Base-by-base conservation (phyloP, 2,797 vertebrate species). In the Pygocentrus nattereri region DNA sequence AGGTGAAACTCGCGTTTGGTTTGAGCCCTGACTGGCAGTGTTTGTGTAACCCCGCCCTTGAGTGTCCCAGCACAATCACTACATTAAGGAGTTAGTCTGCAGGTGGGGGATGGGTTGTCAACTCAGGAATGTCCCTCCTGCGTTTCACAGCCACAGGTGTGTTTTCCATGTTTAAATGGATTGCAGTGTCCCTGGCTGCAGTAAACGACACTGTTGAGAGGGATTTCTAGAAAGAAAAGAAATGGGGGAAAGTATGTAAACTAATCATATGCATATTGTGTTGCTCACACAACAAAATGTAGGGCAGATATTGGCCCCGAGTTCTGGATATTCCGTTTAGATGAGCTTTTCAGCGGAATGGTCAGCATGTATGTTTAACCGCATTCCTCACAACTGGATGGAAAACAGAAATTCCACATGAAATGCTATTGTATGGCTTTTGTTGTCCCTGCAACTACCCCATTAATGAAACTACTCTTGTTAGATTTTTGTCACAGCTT, bases 41-140 rank as follows among this genome's bases (percentile, higher is more conserved):
- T 74, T 23, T 76, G 13, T 62, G 25, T 64, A 70, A 64, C 83
- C 69, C 81, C 82, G 76, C 81, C 86, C 84, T 67, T 77, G 13
- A 49, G n/a, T n/a, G 75, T 79, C 79, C 21, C 27, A 54, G 59
- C 52, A 75, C 52, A 81, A 50, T 67, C 72, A 25, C 59, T 74
- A 47, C n/a, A 13, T 58, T 31, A 59, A 58, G n/a, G 56, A 67
- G 44, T 76, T 58, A 44, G 61, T 54, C 23, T 44, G 59, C 8
- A 5, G 64, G 23, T 31, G 15, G 79, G 67, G 62, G 74, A 31
- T 67, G 69, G 47, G 50, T 41, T 47, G 61, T 77, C 4, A 23
- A 34, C 74, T 78, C 61, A 83, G 85, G 70, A 81, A 83, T 81
- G 72, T 73, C 71, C n/a, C 68, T 82, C 54, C 38, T 19, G 18